Evolutionary conservation across 1,140 invertebrate genomes (phyloP), one percentile per base, ranked within the genome.

Genomic region (Lasioglossum albipes): DNA sequence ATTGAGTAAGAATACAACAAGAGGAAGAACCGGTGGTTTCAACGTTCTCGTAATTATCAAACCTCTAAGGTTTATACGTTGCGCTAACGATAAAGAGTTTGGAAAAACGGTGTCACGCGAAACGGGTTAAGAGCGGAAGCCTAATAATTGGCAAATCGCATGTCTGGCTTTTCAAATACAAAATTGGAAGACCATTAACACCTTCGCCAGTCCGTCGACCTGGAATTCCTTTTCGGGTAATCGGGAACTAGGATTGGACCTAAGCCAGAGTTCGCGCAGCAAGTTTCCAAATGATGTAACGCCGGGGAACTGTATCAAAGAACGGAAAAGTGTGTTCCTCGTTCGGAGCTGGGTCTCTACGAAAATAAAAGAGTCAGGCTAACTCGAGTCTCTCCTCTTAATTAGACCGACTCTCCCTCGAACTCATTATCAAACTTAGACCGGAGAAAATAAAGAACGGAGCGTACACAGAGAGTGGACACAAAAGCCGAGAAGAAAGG

Each of bases 381-480:
- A 59, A 59, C n/a, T 7, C 20, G 57, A n/a, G 20, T 59, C 57
- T n/a, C 7, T 6, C 22, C 18, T 59, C 20, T n/a, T 59, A 59
- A 59, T 59, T 59, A 59, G 57, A 59, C 57, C 57, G 1, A 9
- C 57, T 59, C 57, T n/a, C 57, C 6, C 2, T 6, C n/a, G 57
- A n/a, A n/a, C 57, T 59, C 57, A n/a, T 59, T 59, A 59, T n/a
- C 57, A n/a, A 59, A 54, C 52, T 54, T 54, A 20, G 52, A 54
- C 52, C 18, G 18, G 18, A 54, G 52, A 54, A 54, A 18, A 54
- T 54, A 54, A 18, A 54, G 52, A 54, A 54, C 52, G 5, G 52
- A 6, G 18, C 16, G 16, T 16, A 16, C 5, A 5, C 16, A 3
- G 5, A 54, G 16, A 20, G 52, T 54, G 18, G 52, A 54, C 52